Evolutionary conservation across 2,113 vertebrate species (phyloP).

Genomic region (Oreochromis tanganicae): DNA sequence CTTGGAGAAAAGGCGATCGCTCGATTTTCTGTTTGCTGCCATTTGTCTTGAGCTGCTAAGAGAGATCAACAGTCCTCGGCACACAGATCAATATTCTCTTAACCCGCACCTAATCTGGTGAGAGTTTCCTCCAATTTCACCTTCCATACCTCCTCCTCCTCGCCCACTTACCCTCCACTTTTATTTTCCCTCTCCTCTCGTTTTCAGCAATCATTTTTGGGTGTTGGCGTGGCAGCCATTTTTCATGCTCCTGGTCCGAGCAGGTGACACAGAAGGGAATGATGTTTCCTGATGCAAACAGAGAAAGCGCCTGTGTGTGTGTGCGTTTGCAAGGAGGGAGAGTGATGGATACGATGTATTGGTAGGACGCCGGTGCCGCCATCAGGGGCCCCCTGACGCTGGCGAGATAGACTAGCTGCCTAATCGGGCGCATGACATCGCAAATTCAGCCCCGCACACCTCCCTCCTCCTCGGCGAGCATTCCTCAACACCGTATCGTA

Average conservation of each 20-base stretch:
- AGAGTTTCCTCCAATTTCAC: conserved; percentile 87
- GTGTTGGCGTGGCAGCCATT: conserved; percentile 82
- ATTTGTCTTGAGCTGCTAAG: conserved; percentile 94
- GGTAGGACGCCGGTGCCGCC: conserved; percentile 68
- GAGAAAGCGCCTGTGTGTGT: conserved; percentile 54
- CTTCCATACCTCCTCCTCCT: conserved; percentile 65
- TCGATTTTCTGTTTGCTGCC: conserved; percentile 90
- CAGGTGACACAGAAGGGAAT: conserved; percentile 89
- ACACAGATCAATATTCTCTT: conserved; percentile 98
- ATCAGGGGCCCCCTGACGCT: conserved; percentile 24
- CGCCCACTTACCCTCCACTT: conserved; percentile 7
- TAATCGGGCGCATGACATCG: conserved; percentile 82
- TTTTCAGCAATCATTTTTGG: conserved; percentile 84
- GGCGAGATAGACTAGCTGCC: conserved; percentile 82
- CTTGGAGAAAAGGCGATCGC: conserved; percentile 82
- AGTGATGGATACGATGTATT: conserved; percentile 54
- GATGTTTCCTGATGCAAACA: conserved; percentile 85
- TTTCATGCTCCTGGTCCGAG: conserved; percentile 89
- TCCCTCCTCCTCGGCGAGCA: background rate
- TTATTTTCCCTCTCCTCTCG: conserved; percentile 53
- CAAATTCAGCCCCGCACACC: conserved; percentile 47
- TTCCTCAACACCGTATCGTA: conserved; percentile 6
- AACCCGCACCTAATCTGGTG: conserved; percentile 90
- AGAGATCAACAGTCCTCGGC: conserved; percentile 98
- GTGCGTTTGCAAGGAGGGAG: conserved; percentile 57